A percentile compares a stretch with the other conserved stretches of the same genome.
phyloP scores from a whole-genome alignment of 2,888 invertebrate genomes.

The Octodonta nipae region DNA sequence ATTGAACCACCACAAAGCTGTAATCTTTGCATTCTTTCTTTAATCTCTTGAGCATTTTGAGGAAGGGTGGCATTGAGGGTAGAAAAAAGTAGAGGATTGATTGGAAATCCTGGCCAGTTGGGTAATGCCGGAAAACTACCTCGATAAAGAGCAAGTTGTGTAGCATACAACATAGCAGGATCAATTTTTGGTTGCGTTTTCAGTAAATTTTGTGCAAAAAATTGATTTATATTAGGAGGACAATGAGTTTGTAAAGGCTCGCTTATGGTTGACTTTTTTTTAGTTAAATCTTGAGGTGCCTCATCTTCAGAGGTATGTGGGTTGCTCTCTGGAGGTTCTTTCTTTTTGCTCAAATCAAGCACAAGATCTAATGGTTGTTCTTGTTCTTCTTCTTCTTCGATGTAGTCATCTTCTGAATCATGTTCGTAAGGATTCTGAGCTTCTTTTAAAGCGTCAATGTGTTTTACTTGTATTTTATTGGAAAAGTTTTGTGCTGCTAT shows the following conservation, averaged over 20 bases:
- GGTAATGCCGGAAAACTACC: constrained; percentile 34
- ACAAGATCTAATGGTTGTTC: constrained; percentile 39
- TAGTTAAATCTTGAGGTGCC: constrained; percentile 36
- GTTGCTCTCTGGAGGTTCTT: constrained; percentile 18
- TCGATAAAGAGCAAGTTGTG: constrained; percentile 49
- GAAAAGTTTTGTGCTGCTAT: constrained; percentile 11
- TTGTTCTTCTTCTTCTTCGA: constrained; percentile 19
- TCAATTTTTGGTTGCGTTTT: constrained; percentile 50
- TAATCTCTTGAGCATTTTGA: constrained; percentile 52
- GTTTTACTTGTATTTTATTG: constrained; percentile 39
- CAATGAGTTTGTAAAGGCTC: constrained; percentile 12
- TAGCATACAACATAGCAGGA: constrained; percentile 46
- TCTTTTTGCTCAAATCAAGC: constrained; percentile 72
- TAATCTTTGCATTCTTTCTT: constrained; percentile 52
- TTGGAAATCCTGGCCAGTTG: constrained; percentile 43
- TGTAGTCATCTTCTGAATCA: constrained; percentile 19
- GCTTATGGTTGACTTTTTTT: constrained; percentile 32
- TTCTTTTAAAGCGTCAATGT: constrained; percentile 47
- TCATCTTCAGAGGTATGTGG: constrained; percentile 16
- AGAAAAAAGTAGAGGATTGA: constrained; percentile 52
- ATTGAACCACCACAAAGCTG: constrained; percentile 60
- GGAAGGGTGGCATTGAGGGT: constrained; percentile 40
- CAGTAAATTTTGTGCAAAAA: constrained; percentile 55
- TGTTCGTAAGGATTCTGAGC: constrained; percentile 30
- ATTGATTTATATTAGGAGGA: constrained; percentile 28